phyloP scores from a whole-genome alignment of 2,888 invertebrate genomes.

The Drosophila ochracea region DNA sequence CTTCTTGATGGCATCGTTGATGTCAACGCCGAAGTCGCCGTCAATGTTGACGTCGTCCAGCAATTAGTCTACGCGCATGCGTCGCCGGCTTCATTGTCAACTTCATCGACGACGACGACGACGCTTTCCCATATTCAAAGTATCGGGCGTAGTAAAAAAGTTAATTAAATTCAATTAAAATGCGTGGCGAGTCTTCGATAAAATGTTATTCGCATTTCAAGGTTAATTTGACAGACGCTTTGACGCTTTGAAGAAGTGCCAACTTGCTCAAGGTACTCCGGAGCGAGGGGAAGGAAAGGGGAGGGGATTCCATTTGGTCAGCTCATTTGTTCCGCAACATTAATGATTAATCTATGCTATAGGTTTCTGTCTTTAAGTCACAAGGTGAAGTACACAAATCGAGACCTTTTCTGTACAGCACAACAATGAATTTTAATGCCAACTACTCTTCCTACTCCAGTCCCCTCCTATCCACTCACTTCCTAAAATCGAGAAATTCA shows the following conservation, averaged over 20 bases:
- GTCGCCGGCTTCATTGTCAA: conserved; percentile 77
- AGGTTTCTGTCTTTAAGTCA: conserved; percentile 22
- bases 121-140: conserved; percentile 78
- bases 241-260: conserved; percentile 73
- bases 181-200: conserved; percentile 78
- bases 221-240: conserved; percentile 75
- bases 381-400: conserved; percentile 59
- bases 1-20: conserved; percentile 26
- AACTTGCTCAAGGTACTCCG: conserved; percentile 40
- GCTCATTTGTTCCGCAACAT: conserved; percentile 74
- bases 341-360: conserved; percentile 56
- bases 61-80: conserved; percentile 81
- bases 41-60: conserved; percentile 29
- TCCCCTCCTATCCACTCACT: not conserved
- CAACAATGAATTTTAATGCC: conserved; percentile 36
- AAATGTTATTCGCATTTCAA: conserved; percentile 79
- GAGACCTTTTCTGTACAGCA: conserved; percentile 48
- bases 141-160: conserved; percentile 65
- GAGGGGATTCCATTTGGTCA: conserved; percentile 26
- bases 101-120: conserved; percentile 34
- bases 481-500: not conserved
- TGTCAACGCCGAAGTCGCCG: conserved; percentile 7
- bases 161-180: conserved; percentile 82
- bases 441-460: not conserved
- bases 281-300: rapidly evolving